Conservation (phyloP, 2,888 invertebrate genomes). For the Clostera curtula region DNA sequence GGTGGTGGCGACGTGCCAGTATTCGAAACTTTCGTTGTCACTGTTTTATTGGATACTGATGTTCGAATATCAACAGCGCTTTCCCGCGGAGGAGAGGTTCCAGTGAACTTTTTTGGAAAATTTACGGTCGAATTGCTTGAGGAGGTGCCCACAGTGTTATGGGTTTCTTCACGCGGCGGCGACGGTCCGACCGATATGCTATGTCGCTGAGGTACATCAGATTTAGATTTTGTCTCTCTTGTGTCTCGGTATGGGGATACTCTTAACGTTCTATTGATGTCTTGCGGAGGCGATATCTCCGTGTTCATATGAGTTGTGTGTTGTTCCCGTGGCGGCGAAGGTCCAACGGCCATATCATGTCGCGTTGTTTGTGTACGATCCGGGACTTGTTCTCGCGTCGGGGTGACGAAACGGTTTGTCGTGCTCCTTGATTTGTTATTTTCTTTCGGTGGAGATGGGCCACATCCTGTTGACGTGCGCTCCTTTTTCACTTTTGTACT, state of each 20-base stretch:
- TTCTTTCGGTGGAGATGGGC: constrained; percentile 77
- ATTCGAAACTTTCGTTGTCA: constrained; percentile 60
- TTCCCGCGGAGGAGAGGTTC: constrained; percentile 63
- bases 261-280: constrained; percentile 22
- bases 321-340: constrained; percentile 54
- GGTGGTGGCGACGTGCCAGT: constrained; percentile 91
- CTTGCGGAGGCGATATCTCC: constrained; percentile 25
- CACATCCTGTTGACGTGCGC: constrained; percentile 75
- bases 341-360: constrained; percentile 58
- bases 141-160: constrained; percentile 38
- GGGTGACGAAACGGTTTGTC: constrained; percentile 49
- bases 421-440: constrained; percentile 24
- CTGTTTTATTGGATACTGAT: constrained; percentile 28
- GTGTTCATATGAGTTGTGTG: constrained; percentile 15
- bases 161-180: constrained; percentile 41
- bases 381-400: constrained; percentile 51
- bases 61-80: constrained; percentile 25
- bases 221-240: constrained; percentile 11
- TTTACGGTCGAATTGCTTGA: constrained; percentile 14
- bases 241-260: constrained; percentile 30
- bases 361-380: constrained; percentile 20
- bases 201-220: constrained; percentile 31
- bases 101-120: constrained; percentile 61
- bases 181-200: constrained; percentile 56
- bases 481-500: constrained; percentile 45